Conservation (phyloP, 2,888 invertebrate genomes). For the Oligia strigilis region DNA sequence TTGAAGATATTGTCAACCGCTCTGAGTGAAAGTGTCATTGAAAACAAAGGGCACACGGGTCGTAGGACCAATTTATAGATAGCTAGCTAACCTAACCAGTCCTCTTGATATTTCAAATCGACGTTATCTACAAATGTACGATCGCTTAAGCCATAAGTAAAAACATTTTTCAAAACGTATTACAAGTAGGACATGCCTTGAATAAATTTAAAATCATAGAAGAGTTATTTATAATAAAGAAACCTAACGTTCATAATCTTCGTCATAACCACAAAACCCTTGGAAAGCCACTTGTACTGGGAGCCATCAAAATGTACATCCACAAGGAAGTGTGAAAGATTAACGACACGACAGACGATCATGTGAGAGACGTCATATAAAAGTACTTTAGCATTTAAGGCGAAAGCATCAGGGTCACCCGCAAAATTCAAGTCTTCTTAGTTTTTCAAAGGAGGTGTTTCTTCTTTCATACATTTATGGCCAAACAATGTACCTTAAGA, state of each 20-base stretch:
- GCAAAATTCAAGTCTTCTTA: background rate
- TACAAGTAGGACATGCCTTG: too few relatives aligned
- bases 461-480: too few relatives aligned
- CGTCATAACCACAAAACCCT: background rate
- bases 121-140: conserved; percentile 13
- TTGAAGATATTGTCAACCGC: background rate
- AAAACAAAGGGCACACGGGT: background rate
- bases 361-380: background rate
- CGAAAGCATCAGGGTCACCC: background rate
- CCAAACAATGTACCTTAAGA: too few relatives aligned
- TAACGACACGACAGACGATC: conserved; percentile 27
- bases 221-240: background rate
- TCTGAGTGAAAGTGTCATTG: background rate
- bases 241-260: background rate
- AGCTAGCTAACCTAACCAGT: background rate
- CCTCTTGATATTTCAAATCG: conserved; percentile 10
- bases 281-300: background rate
- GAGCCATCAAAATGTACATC: conserved; percentile 5
- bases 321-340: conserved; percentile 39
- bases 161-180: too few relatives aligned
- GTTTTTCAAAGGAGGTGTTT: too few relatives aligned
- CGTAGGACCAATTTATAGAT: background rate
- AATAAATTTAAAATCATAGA: too few relatives aligned
- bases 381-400: conserved; percentile 15
- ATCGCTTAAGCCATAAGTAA: too few relatives aligned